Evolutionary conservation across 2,888 invertebrate species (phyloP).

Genomic region (Labia minor): DNA sequence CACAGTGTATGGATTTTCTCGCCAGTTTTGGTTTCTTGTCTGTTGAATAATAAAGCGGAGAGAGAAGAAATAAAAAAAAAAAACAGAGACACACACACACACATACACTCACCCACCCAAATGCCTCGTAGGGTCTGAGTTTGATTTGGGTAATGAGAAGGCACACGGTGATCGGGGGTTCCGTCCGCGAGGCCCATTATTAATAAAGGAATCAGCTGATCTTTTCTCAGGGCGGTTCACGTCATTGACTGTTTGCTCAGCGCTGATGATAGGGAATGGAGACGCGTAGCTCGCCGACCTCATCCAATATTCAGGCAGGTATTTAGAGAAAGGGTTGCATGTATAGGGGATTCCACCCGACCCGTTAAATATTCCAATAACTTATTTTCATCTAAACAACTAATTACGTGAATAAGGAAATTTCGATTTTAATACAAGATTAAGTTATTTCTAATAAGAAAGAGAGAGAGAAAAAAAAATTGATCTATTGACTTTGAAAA

Average conservation of each 20-base stretch:
- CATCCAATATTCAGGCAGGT: neutral
- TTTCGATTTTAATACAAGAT: neutral
- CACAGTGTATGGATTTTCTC: conserved; percentile 3
- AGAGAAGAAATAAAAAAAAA: too few species aligned
- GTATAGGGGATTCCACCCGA: neutral
- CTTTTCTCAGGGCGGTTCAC: neutral
- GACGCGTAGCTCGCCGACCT: neutral
- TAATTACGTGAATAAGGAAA: neutral
- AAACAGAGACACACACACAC: too few species aligned
- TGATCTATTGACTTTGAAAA: too few species aligned
- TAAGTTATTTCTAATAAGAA: too few species aligned
- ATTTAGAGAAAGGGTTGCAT: conserved; percentile 3
- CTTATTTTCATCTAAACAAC: neutral
- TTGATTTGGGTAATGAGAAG: neutral
- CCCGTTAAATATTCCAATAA: neutral
- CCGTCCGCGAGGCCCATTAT: neutral
- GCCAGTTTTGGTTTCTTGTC: neutral
- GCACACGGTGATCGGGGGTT: neutral
- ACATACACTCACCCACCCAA: too few species aligned
- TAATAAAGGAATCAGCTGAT: neutral
- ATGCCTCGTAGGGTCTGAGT: neutral
- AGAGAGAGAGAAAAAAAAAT: too few species aligned
- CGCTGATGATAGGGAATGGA: neutral
- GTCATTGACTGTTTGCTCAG: neutral
- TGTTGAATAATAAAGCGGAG: neutral